Evolutionary conservation across 2,113 vertebrate species (phyloP).

Genomic region (Strigops habroptila): DNA sequence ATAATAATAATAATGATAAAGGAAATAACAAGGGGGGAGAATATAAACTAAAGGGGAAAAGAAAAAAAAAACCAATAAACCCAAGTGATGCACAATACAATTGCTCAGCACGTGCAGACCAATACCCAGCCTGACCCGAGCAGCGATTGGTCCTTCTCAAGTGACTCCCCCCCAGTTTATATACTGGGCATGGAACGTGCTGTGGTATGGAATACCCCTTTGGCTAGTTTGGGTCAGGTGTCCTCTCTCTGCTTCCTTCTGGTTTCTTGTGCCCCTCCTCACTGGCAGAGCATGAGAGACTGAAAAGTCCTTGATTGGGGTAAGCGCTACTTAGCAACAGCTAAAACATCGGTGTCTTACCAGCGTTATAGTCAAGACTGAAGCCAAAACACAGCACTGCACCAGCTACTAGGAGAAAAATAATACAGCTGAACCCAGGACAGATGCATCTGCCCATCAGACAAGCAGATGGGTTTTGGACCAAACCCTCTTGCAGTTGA

Average conservation of each 20-base stretch:
- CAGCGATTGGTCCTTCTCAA: background rate
- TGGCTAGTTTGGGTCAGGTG: background rate
- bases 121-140: background rate
- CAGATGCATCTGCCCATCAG: background rate
- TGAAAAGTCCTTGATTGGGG: background rate
- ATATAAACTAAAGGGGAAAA: background rate
- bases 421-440: background rate
- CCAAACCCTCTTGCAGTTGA: background rate
- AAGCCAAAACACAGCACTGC: background rate
- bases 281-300: background rate
- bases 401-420: background rate
- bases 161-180: background rate
- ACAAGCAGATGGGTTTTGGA: background rate
- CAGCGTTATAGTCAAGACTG: background rate
- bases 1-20: background rate
- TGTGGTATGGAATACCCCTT: background rate
- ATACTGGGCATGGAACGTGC: background rate
- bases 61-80: background rate
- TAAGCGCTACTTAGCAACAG: background rate
- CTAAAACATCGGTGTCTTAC: background rate
- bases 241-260: background rate
- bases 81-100: background rate
- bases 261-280: background rate
- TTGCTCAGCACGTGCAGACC: background rate
- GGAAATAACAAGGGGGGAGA: background rate